These are phyloP conservation scores for Charadrius vociferus DNA, from an alignment of 2,113 vertebrate genomes.

Conservation along the genomic window DNA sequence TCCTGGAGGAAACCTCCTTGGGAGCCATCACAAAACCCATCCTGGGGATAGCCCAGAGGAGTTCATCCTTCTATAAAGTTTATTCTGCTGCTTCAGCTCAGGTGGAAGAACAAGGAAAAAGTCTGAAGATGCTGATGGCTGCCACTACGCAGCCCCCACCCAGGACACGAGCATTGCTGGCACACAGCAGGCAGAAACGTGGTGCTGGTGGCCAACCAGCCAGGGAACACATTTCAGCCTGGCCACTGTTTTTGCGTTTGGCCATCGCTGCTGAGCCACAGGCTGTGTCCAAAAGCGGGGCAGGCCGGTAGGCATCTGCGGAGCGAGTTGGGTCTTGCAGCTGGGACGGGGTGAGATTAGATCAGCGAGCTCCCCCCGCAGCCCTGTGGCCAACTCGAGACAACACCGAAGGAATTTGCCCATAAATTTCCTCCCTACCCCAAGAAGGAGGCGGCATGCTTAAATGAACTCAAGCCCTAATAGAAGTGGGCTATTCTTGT, in stretches of 20 bases:
- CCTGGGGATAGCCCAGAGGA: not conserved
- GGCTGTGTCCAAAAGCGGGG: not conserved
- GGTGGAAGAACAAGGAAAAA: constrained; percentile 61
- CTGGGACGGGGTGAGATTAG: not conserved
- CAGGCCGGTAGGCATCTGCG: not conserved
- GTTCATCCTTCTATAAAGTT: constrained; percentile 67
- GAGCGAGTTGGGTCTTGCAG: not conserved
- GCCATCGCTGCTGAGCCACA: not conserved
- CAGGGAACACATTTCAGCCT: fast-evolving
- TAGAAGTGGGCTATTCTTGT: not conserved
- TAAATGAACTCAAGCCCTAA: not conserved
- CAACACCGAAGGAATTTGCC: not conserved
- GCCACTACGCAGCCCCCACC: not conserved
- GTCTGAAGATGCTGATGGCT: constrained; percentile 14
- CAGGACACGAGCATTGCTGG: not conserved
- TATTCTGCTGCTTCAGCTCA: constrained; percentile 66
- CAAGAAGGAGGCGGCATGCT: not conserved
- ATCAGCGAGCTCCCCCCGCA: not conserved
- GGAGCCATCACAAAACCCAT: not conserved
- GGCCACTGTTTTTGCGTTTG: not conserved
- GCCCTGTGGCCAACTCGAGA: not conserved
- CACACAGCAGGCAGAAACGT: fast-evolving
- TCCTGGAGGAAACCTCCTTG: not conserved
- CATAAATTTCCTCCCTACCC: not conserved
- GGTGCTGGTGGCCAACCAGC: not conserved